Percentiles rank a stretch among this genome's conserved stretches.
Evolutionary conservation across 2,797 vertebrate species (phyloP).

Genomic region (Channallabes apus): DNA sequence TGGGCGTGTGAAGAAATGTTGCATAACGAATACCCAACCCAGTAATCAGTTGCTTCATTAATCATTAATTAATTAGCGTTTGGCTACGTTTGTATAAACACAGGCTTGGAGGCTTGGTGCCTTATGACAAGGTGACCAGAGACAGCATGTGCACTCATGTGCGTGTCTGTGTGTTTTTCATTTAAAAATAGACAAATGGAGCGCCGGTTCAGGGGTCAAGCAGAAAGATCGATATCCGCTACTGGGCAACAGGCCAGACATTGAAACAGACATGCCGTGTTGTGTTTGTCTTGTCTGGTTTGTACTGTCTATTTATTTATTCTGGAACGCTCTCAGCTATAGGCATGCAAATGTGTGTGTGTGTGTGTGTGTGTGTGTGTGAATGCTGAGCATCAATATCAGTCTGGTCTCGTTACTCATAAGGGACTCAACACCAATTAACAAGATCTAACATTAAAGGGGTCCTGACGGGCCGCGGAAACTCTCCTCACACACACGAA

Average conservation of each 20-base stretch:
- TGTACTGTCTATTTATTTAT: neutral
- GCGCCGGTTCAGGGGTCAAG: constrained; percentile 23
- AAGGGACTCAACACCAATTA: constrained; percentile 33
- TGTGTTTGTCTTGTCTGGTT: constrained; percentile 15
- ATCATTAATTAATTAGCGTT: constrained; percentile 48
- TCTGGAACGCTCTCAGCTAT: constrained; percentile 5
- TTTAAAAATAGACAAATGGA: constrained; percentile 46
- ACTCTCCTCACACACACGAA: neutral
- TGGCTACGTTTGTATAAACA: neutral
- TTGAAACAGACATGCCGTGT: neutral
- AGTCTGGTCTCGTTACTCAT: constrained; percentile 27
- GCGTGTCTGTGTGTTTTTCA: neutral
- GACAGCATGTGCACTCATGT: neutral
- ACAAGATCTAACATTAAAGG: neutral
- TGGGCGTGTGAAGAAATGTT: constrained; percentile 49
- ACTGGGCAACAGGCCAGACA: constrained; percentile 23
- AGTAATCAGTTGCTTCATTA: constrained; percentile 42
- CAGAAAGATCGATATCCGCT: constrained; percentile 45
- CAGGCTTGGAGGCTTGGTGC: too few relatives aligned
- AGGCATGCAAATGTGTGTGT: neutral
- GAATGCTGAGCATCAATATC: constrained; percentile 4
- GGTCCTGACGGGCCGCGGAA: neutral
- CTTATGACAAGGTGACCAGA: neutral
- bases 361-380: too few relatives aligned
- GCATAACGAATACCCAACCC: constrained; percentile 51